A percentile compares a stretch with the other conserved stretches of the same genome.
phyloP scores from a whole-genome alignment of 2,888 invertebrate species.

The Lamellibrachia columna region DNA sequence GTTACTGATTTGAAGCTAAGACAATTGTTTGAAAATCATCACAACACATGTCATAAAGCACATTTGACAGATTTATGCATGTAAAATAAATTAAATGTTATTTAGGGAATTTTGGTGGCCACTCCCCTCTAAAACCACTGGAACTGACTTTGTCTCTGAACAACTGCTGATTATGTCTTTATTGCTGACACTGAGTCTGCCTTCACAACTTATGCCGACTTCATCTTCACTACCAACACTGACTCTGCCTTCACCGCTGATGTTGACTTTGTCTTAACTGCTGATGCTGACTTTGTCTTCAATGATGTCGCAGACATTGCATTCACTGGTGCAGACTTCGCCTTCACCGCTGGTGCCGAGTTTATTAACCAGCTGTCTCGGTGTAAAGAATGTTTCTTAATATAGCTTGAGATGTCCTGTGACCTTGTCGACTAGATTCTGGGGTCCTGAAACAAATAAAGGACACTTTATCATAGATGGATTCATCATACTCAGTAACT shows the following conservation, averaged over 20 bases:
- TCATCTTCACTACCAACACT: neutral
- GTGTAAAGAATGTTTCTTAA: neutral
- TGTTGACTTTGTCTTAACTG: neutral
- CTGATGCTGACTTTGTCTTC: neutral
- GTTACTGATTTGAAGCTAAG: neutral
- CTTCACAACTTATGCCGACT: neutral
- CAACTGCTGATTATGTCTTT: neutral
- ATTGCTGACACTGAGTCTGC: neutral
- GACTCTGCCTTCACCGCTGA: neutral
- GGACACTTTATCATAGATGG: neutral
- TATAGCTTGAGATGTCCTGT: neutral
- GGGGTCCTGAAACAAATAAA: neutral
- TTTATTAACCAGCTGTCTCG: neutral
- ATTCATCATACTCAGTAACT: neutral
- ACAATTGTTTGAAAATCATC: no score
- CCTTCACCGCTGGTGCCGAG: neutral
- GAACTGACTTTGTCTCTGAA: no score
- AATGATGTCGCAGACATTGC: neutral
- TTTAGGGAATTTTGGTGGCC: no score
- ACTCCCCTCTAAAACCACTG: neutral
- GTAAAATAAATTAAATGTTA: no score
- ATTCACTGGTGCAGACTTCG: neutral
- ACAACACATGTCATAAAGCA: no score
- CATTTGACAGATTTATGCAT: no score
- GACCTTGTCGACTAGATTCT: neutral